Evolutionary conservation across 2,888 invertebrate genomes (phyloP), one percentile per base, ranked within the genome.

Genomic region (Limenitis arthemis): DNA sequence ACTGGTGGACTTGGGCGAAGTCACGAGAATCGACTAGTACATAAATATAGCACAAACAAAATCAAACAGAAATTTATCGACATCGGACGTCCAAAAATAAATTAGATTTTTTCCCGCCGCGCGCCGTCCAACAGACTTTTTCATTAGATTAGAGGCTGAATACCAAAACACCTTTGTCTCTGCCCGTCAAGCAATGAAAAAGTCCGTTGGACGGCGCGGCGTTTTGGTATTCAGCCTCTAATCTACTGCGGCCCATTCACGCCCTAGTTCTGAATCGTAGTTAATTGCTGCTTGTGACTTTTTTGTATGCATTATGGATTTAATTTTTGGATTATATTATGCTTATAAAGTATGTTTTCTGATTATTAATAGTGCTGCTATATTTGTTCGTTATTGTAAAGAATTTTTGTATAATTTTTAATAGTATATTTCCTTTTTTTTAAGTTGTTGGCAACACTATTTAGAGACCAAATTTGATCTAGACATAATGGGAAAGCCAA

Each of bases 261-360:
- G 50, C 40, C 50, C 44, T 44, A 50, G 50, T 44, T 50, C 34
- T 50, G 40, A 33, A 44, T 50, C 39, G 44, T 39, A 50, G 44
- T 50, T 44, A 46, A 46, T 46, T 46, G 46, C 37, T 11, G 7
- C 34, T 11, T 36, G 36, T 46, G 37, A 46, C 37, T 46, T 30
- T 46, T 36, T 30, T 8, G 11, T 37, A 12, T 29, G 36, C 12
- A 36, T 46, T 20, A 20, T 20, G 4, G 20, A 20, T 20, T 20
- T 3, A 20, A 20, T 20, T 20, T 20, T 20, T n/a, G n/a, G n/a
- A n/a, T n/a, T n/a, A n/a, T n/a, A n/a, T n/a, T n/a, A n/a, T n/a
- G n/a, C n/a, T n/a, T n/a, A n/a, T n/a, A n/a, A n/a, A n/a, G n/a
- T n/a, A n/a, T n/a, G n/a, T n/a, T n/a, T n/a, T n/a, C n/a, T n/a